Percentiles rank a stretch among this genome's conserved stretches.
Conservation (phyloP, 1,140 invertebrate genomes). For the Brevipalpus yothersi region DNA sequence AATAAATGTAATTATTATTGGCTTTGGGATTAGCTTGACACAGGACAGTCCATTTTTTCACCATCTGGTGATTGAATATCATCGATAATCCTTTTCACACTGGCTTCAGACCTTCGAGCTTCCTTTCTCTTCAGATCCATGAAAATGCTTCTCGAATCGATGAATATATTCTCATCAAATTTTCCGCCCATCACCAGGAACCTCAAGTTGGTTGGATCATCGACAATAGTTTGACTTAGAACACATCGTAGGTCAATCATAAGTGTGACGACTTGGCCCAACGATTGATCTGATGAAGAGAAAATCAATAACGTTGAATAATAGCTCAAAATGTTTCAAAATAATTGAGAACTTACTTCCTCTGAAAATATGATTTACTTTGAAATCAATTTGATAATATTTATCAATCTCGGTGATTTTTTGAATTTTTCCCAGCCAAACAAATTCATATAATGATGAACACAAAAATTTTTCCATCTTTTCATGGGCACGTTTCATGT, state of each 20-base stretch:
- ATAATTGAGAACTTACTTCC: conserved; percentile 1
- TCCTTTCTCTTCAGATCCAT: no score
- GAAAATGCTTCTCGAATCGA: no score
- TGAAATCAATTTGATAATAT: neutral
- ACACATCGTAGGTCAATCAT: neutral
- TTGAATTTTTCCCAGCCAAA: neutral
- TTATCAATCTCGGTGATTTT: neutral
- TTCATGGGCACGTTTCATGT: neutral
- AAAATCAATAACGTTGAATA: neutral
- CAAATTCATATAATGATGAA: conserved; percentile 3
- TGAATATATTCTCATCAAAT: no score
- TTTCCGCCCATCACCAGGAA: neutral
- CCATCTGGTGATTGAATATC: no score
- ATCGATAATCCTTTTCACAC: no score
- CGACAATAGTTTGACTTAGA: neutral
- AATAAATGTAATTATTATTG: no score
- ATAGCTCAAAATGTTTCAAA: neutral
- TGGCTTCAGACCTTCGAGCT: no score
- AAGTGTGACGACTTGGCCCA: neutral
- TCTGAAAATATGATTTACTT: neutral
- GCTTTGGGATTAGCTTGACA: no score
- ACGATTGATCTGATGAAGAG: neutral
- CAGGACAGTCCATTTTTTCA: no score
- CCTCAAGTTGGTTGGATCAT: neutral
- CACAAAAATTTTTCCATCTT: conserved; percentile 3